A percentile compares a stretch with the other conserved stretches of the same genome.
phyloP scores from a whole-genome alignment of 2,888 invertebrate genomes.

The Ormyrus nitidulus region DNA sequence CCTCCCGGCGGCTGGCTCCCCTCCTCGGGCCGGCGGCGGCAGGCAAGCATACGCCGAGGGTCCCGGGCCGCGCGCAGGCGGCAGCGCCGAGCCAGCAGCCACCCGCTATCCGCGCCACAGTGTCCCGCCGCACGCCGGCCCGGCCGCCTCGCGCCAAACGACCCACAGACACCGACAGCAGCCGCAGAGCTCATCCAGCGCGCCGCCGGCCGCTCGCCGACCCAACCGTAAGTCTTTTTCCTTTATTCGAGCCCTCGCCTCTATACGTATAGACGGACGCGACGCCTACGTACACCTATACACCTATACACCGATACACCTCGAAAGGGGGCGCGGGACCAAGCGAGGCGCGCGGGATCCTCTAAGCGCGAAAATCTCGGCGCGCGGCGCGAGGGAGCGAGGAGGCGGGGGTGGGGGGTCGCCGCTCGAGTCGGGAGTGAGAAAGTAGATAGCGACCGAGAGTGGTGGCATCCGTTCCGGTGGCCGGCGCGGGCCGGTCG shows the following conservation, averaged over 20 bases:
- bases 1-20: conserved; percentile 5
- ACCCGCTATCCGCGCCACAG: conserved; percentile 66
- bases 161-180: no score
- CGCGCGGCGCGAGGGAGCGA: conserved; percentile 7
- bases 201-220: no score
- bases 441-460: conserved; percentile 25
- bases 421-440: conserved; percentile 28
- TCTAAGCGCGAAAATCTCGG: conserved; percentile 53
- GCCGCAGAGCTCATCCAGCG: no score
- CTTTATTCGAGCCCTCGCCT: conserved; percentile 18
- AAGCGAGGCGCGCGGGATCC: background rate
- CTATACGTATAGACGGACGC: conserved; percentile 37
- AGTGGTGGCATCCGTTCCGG: conserved; percentile 69
- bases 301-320: background rate
- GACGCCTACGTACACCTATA: background rate
- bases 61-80: conserved; percentile 57
- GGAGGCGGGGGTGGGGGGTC: conserved; percentile 12
- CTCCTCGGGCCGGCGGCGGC: background rate
- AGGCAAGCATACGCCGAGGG: conserved; percentile 18
- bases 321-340: background rate
- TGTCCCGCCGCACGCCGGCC: conserved; percentile 75
- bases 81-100: conserved; percentile 51
- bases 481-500: conserved; percentile 73
- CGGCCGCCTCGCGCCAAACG: conserved; percentile 67
- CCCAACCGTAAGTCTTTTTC: no score